Evolutionary conservation across 1,140 invertebrate species (phyloP).

Genomic region (Drosophila nikananu): DNA sequence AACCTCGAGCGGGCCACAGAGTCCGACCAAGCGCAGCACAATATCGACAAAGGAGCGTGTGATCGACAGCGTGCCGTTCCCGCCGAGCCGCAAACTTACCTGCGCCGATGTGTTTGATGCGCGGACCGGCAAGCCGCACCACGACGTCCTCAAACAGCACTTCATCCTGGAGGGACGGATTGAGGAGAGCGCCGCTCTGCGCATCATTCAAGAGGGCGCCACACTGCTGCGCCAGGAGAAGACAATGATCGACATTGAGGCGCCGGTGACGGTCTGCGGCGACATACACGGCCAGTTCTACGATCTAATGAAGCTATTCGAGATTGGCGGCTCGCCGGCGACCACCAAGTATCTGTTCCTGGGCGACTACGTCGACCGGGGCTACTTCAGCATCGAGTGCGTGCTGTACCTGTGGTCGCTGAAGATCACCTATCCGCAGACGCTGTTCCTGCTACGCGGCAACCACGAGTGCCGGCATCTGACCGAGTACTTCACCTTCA

Average conservation of each 20-base stretch:
- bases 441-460: constrained; percentile 98
- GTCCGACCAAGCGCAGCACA: constrained; percentile 78
- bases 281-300: constrained; percentile 99
- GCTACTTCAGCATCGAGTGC: constrained; percentile 90
- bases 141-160: constrained; percentile 99
- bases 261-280: constrained; percentile 98
- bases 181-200: constrained; percentile 98
- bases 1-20: constrained; percentile 54
- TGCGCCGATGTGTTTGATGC: constrained; percentile 98
- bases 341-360: constrained; percentile 99
- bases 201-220: constrained; percentile 99
- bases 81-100: constrained; percentile 98
- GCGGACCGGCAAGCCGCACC: constrained; percentile 96
- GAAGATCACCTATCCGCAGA: constrained; percentile 99
- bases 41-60: constrained; percentile 83
- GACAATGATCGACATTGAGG: constrained; percentile 99
- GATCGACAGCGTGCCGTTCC: constrained; percentile 93
- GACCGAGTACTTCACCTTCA: constrained; percentile 99
- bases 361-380: constrained; percentile 99
- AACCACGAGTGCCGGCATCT: constrained; percentile 99
- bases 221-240: constrained; percentile 97
- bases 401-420: constrained; percentile 99
- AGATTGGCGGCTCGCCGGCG: constrained; percentile 98
- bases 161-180: constrained; percentile 99
- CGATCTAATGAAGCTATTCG: constrained; percentile 99